Evolutionary conservation across 2,113 vertebrate species (phyloP).

Genomic region (Psilopogon haemacephalus): DNA sequence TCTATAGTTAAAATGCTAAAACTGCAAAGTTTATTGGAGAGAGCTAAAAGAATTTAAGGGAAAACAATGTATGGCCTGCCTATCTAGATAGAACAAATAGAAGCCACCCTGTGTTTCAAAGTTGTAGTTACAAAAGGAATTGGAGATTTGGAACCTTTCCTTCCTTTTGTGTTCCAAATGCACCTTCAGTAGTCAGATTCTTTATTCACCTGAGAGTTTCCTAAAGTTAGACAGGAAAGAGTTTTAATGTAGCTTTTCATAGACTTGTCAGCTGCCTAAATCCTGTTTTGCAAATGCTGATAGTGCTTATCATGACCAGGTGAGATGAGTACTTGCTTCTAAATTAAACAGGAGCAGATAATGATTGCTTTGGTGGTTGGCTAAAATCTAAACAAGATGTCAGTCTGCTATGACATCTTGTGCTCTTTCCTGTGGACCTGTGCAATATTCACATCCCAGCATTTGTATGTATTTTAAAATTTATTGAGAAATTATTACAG

Average conservation of each 20-base stretch:
- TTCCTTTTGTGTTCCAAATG: neutral
- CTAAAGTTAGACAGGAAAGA: neutral
- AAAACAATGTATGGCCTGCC: neutral
- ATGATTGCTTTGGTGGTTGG: neutral
- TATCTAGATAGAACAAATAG: accelerated
- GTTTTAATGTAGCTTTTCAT: neutral
- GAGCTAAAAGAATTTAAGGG: neutral
- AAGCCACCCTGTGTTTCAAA: neutral
- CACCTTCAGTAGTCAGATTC: neutral
- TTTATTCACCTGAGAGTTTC: neutral
- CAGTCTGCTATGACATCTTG: neutral
- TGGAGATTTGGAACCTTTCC: neutral
- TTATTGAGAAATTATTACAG: neutral
- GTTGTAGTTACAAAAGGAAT: neutral
- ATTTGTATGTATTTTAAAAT: neutral
- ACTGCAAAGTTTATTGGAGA: neutral
- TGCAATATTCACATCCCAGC: neutral
- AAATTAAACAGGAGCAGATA: conserved; percentile 1
- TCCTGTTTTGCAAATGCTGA: conserved; percentile 10
- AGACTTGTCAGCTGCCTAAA: neutral
- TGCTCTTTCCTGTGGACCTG: neutral
- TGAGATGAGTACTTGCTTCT: neutral
- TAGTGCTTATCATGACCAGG: neutral
- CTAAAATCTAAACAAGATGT: neutral
- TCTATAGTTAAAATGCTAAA: neutral